A percentile compares a stretch with the other conserved stretches of the same genome.
phyloP scores from a whole-genome alignment of 2,113 vertebrate species.

The Oryzias curvinotus region DNA sequence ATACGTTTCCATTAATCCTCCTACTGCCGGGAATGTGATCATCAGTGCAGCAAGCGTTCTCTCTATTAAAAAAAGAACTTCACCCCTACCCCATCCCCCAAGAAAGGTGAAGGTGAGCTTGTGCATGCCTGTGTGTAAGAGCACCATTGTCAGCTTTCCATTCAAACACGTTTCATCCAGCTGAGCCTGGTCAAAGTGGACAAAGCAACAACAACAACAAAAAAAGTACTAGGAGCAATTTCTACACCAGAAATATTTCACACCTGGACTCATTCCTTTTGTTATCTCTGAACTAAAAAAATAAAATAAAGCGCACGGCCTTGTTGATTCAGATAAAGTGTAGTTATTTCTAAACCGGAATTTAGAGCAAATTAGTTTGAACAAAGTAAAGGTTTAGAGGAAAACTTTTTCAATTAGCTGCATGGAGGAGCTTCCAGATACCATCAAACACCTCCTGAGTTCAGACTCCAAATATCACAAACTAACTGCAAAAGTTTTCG shows the following conservation, averaged over 20 bases:
- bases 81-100: neutral
- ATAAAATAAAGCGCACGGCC: constrained; percentile 7
- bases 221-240: constrained; percentile 41
- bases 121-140: neutral
- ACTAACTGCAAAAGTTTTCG: neutral
- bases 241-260: constrained; percentile 22
- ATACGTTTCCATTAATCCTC: constrained; percentile 27
- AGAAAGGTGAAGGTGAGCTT: constrained; percentile 38
- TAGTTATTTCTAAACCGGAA: constrained; percentile 7
- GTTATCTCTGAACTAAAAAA: constrained; percentile 6
- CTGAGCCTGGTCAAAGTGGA: constrained; percentile 38
- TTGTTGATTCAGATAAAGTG: constrained; percentile 6
- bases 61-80: constrained; percentile 11
- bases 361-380: constrained; percentile 11
- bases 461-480: neutral
- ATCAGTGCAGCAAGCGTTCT: neutral
- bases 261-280: constrained; percentile 17
- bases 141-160: constrained; percentile 26
- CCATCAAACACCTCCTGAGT: neutral
- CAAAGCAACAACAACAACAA: neutral
- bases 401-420: neutral
- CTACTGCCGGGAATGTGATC: constrained; percentile 15
- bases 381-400: neutral
- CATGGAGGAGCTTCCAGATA: neutral
- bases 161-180: constrained; percentile 32